These are phyloP conservation scores for Gonioctena quinquepunctata DNA, from an alignment of 1,140 invertebrate genomes.

Conservation along the genomic window DNA sequence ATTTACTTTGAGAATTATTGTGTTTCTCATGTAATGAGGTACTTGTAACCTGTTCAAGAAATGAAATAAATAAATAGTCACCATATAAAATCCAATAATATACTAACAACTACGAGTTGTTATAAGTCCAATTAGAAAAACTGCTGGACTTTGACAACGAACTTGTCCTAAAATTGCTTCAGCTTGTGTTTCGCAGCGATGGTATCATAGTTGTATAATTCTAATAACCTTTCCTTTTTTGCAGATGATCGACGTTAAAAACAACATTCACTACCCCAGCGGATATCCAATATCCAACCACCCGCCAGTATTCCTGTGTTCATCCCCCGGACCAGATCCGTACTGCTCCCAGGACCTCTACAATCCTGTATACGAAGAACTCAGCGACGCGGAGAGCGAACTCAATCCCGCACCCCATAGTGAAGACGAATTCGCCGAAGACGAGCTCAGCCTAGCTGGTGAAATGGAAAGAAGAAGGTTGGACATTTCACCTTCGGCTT, in stretches of 20 bases:
- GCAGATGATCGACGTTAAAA: constrained; percentile 71
- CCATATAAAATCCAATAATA: no score
- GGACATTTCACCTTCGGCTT: constrained; percentile 57
- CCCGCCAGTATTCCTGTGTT: constrained; percentile 68
- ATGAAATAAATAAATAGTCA: no score
- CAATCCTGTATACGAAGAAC: constrained; percentile 73
- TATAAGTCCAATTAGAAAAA: no score
- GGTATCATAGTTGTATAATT: no score
- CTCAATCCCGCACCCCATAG: constrained; percentile 60
- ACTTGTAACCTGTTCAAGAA: no score
- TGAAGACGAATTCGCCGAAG: constrained; percentile 72
- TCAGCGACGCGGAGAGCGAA: constrained; percentile 68
- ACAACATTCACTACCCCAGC: constrained; percentile 61
- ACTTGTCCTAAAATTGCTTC: no score
- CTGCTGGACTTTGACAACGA: no score
- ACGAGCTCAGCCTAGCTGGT: constrained; percentile 66
- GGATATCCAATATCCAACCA: constrained; percentile 62
- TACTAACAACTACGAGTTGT: no score
- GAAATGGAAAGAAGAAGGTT: constrained; percentile 55
- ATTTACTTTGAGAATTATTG: no score
- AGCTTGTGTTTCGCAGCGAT: no score
- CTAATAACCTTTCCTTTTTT: constrained; percentile 44
- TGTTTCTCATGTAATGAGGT: no score
- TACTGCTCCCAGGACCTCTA: constrained; percentile 70
- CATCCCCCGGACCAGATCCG: constrained; percentile 69